phyloP scores from a whole-genome alignment of 1,140 invertebrate genomes.

The Temnothorax longispinosus region DNA sequence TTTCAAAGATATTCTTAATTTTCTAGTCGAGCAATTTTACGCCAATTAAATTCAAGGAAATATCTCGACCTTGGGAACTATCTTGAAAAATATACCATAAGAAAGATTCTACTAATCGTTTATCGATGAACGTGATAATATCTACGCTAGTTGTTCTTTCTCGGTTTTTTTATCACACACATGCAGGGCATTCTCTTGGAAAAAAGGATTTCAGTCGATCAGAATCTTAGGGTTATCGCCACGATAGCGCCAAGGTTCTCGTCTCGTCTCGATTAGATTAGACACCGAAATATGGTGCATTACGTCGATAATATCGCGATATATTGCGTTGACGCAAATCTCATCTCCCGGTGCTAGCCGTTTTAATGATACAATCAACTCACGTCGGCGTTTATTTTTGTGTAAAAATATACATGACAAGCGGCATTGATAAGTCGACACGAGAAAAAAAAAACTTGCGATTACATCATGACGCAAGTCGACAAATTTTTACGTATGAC shows the following conservation, averaged over 20 bases:
- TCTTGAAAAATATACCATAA: neutral
- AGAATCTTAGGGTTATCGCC: constrained; percentile 52
- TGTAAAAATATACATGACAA: constrained; percentile 16
- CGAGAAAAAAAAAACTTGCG: neutral
- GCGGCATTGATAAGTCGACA: neutral
- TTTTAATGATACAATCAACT: constrained; percentile 15
- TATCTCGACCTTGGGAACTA: neutral
- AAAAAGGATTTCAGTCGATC: constrained; percentile 44
- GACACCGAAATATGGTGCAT: constrained; percentile 33
- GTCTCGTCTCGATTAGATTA: constrained; percentile 66
- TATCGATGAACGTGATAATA: constrained; percentile 22
- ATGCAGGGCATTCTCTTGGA: neutral
- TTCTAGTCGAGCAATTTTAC: neutral
- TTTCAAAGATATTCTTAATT: neutral
- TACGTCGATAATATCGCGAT: constrained; percentile 53
- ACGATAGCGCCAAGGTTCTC: constrained; percentile 45
- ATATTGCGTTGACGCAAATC: constrained; percentile 28
- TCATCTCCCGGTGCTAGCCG: neutral
- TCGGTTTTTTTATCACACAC: neutral
- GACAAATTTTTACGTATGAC: neutral
- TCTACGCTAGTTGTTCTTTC: neutral
- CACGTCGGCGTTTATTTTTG: neutral
- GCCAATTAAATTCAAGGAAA: neutral
- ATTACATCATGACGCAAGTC: neutral
- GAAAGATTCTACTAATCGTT: neutral